Percentiles rank a stretch among this genome's conserved stretches.
phyloP scores from a whole-genome alignment of 2,113 vertebrate species.

The Pygoscelis antarcticus region DNA sequence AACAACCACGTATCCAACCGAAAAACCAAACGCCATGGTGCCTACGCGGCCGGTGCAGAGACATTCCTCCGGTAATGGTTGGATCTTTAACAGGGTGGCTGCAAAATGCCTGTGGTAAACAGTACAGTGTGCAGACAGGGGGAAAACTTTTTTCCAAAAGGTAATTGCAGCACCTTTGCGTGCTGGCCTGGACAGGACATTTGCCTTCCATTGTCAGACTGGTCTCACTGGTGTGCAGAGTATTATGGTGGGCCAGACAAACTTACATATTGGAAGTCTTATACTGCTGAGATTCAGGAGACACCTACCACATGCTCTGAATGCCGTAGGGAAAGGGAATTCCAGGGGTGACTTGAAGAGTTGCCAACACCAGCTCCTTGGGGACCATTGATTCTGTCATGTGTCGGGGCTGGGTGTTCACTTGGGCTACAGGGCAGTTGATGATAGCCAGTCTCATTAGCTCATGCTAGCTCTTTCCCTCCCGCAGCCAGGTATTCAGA shows the following conservation, averaged over 20 bases:
- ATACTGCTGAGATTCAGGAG: background rate
- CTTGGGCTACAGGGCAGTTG: background rate
- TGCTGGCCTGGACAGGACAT: background rate
- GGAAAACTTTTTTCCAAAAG: background rate
- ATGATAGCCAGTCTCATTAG: background rate
- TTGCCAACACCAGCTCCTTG: background rate
- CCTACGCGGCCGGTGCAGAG: conserved; percentile 71
- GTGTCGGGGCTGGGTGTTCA: background rate
- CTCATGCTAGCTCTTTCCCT: background rate
- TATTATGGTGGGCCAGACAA: background rate
- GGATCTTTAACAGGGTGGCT: background rate
- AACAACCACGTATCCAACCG: conserved; percentile 74
- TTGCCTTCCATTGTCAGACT: background rate
- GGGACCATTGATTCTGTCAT: background rate
- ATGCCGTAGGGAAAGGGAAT: background rate
- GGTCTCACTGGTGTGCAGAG: background rate
- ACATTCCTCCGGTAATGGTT: conserved; percentile 68
- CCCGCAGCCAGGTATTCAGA: background rate
- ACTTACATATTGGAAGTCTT: rapidly evolving
- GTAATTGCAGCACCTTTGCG: background rate
- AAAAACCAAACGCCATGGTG: conserved; percentile 77
- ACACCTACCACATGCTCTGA: rapidly evolving
- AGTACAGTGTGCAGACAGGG: background rate
- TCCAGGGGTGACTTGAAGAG: background rate
- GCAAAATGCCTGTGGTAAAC: background rate